These are phyloP conservation scores for Lordiphosa fenestrarum DNA, from an alignment of 2,888 invertebrate species.

Conservation along the genomic window DNA sequence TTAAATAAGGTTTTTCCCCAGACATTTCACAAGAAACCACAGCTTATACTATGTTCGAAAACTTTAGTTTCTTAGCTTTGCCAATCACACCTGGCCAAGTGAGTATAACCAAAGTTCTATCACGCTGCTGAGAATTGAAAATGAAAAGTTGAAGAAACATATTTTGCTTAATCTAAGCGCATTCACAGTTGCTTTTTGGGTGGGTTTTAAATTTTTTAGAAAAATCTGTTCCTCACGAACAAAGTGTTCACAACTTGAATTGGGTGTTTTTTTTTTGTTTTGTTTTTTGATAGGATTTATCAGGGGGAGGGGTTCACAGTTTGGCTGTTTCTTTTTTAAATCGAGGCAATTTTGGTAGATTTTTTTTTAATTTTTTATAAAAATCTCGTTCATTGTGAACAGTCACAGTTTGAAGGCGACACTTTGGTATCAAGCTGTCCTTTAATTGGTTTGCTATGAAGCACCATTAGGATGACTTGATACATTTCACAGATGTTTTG, in stretches of 20 bases:
- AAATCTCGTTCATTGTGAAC: conserved; percentile 52
- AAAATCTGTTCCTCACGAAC: conserved; percentile 37
- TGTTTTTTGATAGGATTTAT: conserved; percentile 22
- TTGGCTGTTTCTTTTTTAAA: conserved; percentile 2
- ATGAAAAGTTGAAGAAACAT: conserved; percentile 11
- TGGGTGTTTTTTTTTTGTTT: not conserved
- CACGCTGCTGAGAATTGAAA: conserved; percentile 15
- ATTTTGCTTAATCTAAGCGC: conserved; percentile 29
- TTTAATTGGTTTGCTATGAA: not conserved
- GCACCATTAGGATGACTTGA: conserved; percentile 17
- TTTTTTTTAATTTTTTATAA: conserved; percentile 51
- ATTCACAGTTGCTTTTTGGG: conserved; percentile 45
- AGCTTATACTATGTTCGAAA: too few relatives aligned
- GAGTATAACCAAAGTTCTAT: conserved; percentile 6
- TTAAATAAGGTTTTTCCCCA: too few relatives aligned
- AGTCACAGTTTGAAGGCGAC: conserved; percentile 41
- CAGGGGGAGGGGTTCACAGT: conserved; percentile 16
- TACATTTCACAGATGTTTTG: conserved; percentile 60
- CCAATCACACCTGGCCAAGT: conserved; percentile 11
- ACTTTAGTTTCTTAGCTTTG: too few relatives aligned
- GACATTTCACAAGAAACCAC: too few relatives aligned
- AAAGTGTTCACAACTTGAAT: conserved; percentile 33
- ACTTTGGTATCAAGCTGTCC: conserved; percentile 1
- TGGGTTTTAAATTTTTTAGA: conserved; percentile 30
- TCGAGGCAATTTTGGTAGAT: conserved; percentile 8